Evolutionary conservation across 2,797 vertebrate genomes (phyloP).

Genomic region (Catostomus latipinnis): DNA sequence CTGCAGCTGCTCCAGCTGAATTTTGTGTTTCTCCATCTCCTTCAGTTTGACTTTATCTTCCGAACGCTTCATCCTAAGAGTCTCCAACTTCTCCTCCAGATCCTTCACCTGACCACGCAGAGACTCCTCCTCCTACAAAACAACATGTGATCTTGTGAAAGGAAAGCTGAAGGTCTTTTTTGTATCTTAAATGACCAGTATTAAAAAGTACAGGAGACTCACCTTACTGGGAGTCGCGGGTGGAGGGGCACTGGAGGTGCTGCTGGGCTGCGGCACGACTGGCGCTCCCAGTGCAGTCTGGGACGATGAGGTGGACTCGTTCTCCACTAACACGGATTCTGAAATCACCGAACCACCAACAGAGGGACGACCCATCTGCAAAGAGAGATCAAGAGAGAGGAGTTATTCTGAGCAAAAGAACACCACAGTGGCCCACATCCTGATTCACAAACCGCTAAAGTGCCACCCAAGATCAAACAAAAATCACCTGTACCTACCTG

Average conservation of each 20-base stretch:
- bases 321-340: constrained; percentile 82
- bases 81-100: constrained; percentile 96
- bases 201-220: constrained; percentile 45
- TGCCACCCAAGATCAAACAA: too few species aligned
- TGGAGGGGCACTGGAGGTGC: constrained; percentile 69
- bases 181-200: too few species aligned
- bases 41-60: constrained; percentile 97
- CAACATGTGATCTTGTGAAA: too few species aligned
- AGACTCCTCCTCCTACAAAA: constrained; percentile 89
- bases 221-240: constrained; percentile 88
- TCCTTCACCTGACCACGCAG: constrained; percentile 90
- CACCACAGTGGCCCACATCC: neutral
- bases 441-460: neutral
- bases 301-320: constrained; percentile 84
- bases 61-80: constrained; percentile 88
- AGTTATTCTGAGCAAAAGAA: too few species aligned
- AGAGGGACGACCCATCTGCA: constrained; percentile 82
- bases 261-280: constrained; percentile 80
- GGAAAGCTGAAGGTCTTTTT: too few species aligned
- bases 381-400: neutral
- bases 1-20: constrained; percentile 97
- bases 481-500: too few species aligned
- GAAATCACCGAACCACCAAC: constrained; percentile 76
- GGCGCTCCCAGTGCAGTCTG: constrained; percentile 88
- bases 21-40: constrained; percentile 96